Evolutionary conservation across 2,888 invertebrate species (phyloP), one percentile per base, ranked within the genome.

Genomic region (Nemurella pictetii): DNA sequence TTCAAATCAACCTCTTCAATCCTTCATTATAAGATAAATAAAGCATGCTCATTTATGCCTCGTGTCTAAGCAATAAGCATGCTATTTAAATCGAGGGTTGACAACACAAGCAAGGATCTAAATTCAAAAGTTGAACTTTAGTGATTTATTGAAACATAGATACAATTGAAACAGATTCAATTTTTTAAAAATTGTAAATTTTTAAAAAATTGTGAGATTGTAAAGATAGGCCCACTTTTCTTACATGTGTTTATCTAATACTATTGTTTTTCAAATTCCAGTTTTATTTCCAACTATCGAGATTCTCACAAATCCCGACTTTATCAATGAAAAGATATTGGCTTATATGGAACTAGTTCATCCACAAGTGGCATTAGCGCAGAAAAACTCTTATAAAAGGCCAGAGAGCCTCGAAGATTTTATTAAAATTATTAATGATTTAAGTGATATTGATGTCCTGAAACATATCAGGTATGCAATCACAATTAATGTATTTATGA

Each of bases 371-470:
- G n/a, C n/a, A n/a, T n/a, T 96, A 90, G 96, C n/a, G n/a, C n/a
- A 96, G 87, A 93, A 95, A 83, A 93, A 95, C 87, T 96, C 96
- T 0, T 96, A 96, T 89, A 96, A 96, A 88, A 96, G 96, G 89
- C 96, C 97, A 0, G 95, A 96, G 87, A 96, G 96, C 82, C 97
- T 96, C 89, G 97, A 98, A 89, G 97, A 97, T 88, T 96, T 97
- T 89, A 93, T 97, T 86, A 94, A 95, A 87, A 94, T 96, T 88
- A 97, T 98, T 84, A 95, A 95, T 88, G 94, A 93, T 88, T 95
- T 95, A 87, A 94, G 94, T 87, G 96, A 96, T 90, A 91, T 96
- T 86, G 96, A 97, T 89, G 95, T 96, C 87, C 92, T 98, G 77
- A 96, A 96, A 89, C 94, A 95, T 89, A 95, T 97, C 89, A 93